Evolutionary conservation across 2,797 vertebrate species (phyloP), one percentile per base, ranked within the genome.

Genomic region (Sebastes elongatus): DNA sequence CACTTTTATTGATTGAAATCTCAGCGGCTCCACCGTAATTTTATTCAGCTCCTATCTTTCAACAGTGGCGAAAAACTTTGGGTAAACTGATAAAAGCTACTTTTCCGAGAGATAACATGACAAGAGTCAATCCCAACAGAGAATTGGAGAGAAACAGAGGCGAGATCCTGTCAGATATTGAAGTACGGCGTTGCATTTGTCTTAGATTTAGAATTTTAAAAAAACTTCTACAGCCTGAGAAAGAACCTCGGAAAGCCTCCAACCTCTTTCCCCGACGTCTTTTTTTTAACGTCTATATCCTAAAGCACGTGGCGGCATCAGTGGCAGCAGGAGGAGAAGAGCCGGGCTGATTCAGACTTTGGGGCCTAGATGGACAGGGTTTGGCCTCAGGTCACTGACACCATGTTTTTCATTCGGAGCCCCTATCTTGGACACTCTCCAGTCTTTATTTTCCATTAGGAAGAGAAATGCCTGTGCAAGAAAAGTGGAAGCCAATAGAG

Each of bases 371-470:
- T 57, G 78, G 89, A 90, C 88, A 60, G 80, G 75, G 75, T 69
- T 27, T 70, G 81, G 82, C 89, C 86, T 75, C 76, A 53, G 89
- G 89, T 91, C 89, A 86, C 57, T 16, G 81, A 84, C 86, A 87
- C 84, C 33, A 82, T 89, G 88, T 89, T 94, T 93, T 89, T 89
- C 92, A 93, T 93, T 92, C 86, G 66, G 52, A 83, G 80, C 52
- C 53, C 35, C 81, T 52, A 90, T 91, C 90, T 78, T 25, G 32
- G 81, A 76, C 88, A 82, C 83, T 86, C 80, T 85, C 74, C 74
- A 60, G 71, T 89, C 91, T 92, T 90, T 91, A 88, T 88, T 92
- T 92, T 91, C 90, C 84, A 93, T 93, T 90, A 90, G 78, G 75
- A 88, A 82, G 88, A 90, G 88, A 92, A 91, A 88, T 87, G 79